Evolutionary conservation across 1,140 invertebrate species (phyloP).

Genomic region (Whitmania pigra): DNA sequence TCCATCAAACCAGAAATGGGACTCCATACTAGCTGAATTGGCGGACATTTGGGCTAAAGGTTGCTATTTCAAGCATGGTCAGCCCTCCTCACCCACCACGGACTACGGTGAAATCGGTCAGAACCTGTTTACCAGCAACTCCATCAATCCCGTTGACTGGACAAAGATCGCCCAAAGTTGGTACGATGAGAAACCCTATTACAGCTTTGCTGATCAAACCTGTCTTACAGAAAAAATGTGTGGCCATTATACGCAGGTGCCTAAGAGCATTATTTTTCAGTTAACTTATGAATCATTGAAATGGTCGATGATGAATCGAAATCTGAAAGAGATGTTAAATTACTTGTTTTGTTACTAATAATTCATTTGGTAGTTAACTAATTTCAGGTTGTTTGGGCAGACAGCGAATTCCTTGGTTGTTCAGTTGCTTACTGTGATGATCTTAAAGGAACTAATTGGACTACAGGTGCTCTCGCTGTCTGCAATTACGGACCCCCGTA

Average conservation of each 20-base stretch:
- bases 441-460: too few species aligned
- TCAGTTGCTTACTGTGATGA: too few species aligned
- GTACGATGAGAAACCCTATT: slow-evolving; percentile 3
- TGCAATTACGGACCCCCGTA: too few species aligned
- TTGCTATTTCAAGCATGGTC: neutral
- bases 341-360: too few species aligned
- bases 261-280: too few species aligned
- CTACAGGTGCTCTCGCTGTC: too few species aligned
- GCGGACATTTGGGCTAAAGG: neutral
- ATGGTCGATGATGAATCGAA: too few species aligned
- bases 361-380: too few species aligned
- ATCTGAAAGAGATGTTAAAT: too few species aligned
- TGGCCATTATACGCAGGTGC: slow-evolving; percentile 3
- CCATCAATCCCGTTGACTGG: neutral
- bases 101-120: neutral
- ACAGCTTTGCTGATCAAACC: neutral
- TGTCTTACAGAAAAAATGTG: neutral
- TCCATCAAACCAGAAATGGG: neutral
- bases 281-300: too few species aligned
- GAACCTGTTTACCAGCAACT: neutral
- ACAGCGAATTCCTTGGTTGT: too few species aligned
- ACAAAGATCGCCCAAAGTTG: neutral
- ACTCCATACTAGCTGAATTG: neutral
- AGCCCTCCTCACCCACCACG: neutral
- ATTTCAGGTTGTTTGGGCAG: too few species aligned